phyloP scores from a whole-genome alignment of 2,113 vertebrate genomes.

The Varanus salvator region DNA sequence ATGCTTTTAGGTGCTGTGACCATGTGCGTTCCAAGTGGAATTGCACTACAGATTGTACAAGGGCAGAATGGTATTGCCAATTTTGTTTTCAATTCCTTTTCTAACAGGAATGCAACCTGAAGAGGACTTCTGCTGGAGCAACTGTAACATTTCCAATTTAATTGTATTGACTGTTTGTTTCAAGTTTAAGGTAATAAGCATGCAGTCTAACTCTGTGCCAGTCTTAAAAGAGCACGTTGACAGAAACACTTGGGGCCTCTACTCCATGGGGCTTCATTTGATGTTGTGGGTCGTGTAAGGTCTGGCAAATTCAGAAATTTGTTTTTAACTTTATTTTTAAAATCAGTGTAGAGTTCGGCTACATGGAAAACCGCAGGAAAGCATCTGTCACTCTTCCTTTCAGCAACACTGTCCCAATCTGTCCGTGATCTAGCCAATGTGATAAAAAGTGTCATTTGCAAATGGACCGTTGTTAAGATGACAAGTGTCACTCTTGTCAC shows the following conservation, averaged over 20 bases:
- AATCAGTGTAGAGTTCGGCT: neutral
- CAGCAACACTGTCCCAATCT: constrained; percentile 22
- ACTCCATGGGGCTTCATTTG: neutral
- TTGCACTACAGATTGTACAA: no score
- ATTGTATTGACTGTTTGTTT: neutral
- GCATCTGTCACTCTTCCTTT: constrained; percentile 3
- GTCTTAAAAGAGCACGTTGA: constrained; percentile 1
- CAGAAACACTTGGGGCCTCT: constrained; percentile 3
- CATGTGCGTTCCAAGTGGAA: no score
- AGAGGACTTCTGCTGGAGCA: no score
- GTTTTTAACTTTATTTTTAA: neutral
- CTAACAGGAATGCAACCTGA: no score
- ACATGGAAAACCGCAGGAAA: neutral
- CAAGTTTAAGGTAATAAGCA: neutral
- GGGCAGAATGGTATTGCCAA: no score
- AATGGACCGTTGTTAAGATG: constrained; percentile 26
- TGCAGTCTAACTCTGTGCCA: neutral
- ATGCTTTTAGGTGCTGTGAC: no score
- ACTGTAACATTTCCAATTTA: accelerated
- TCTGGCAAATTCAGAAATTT: neutral
- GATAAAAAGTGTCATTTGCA: constrained; percentile 36
- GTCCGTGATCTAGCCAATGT: constrained; percentile 32
- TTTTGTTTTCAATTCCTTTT: no score
- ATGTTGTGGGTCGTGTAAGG: neutral
- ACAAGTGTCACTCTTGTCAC: neutral